Evolutionary conservation across 1,140 invertebrate species (phyloP), one percentile per base, ranked within the genome.

Genomic region (Microplitis mediator): DNA sequence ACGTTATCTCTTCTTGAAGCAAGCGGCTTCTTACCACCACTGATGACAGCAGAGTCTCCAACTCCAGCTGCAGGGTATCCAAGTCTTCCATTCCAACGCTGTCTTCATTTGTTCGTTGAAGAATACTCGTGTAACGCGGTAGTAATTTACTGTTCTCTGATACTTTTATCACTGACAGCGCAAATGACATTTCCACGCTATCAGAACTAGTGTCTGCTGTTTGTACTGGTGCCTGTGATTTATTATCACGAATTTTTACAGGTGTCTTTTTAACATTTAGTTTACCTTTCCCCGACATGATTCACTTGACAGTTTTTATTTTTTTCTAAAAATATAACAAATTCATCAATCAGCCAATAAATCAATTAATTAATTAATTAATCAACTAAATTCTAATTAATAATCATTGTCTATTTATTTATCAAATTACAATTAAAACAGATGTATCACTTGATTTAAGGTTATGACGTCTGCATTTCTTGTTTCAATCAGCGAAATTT

Each of bases 41-140:
- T 56, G 92, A 93, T 0, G 94, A 95, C 9, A 97, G 87, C 35
- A 98, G 84, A 52, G 92, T 92, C 86, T 98, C 96, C n/a, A 98
- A 84, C 82, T 98, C 96, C 54, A 93, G 81, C 81, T 98, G 96
- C 9, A 98, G 85, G 0, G 89, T 88, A 82, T 97, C 95, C 11
- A 98, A 85, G 82, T 98, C 95, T 75, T 97, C 95, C 84, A 94
- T 92, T 2, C 88, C 88, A 62, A 94, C 86, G 45, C 89, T 89
- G 69, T 93, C 91, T 50, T 92, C 91, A n/a, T 87, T 78, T 39
- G 86, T 80, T 14, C 91, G 87, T 54, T 88, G 85, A 34, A 94
- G 77, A 61, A 93, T 83, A 69, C 81, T 79, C 0, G 83, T 83
- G 50, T 91, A 90, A 16, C 88, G 88, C 32, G 90, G 90, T 69